Evolutionary conservation across 2,797 vertebrate genomes (phyloP), one percentile per base, ranked within the genome.

Genomic region (Phrynocephalus vlangalii): DNA sequence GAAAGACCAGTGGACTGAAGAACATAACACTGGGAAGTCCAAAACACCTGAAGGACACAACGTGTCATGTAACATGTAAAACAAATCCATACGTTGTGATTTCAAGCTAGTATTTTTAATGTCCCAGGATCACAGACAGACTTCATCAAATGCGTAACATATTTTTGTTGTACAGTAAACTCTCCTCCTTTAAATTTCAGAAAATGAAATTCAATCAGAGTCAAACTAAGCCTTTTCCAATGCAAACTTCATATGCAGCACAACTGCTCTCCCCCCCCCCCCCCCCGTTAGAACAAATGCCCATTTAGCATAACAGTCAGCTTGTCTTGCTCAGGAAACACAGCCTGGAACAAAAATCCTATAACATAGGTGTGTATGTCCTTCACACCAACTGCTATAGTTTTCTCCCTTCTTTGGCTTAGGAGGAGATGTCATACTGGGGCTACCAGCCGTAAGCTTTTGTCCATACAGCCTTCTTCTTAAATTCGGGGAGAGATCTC

Each of bases 401-500:
- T 67, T 30, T 38, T 91, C 90, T 93, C 86, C 15, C 76, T 52
- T 83, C 84, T 91, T 90, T 72, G 92, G 86, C 70, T 82, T 2
- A 79, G 72, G 48, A 0, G 70, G 86, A 87, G 83, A 83, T 24
- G 48, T 0, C 52, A 82, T 77, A 6, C 2, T 5, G 22, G 22
- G 38, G 68, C 96, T 97, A 99, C 99, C 99, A 99, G 70, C 98
- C 97, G 3, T 98, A 99, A 0, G 97, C 98, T 96, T 97, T 97
- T 91, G 98, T 98, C 99, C 98, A 99, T 28, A 98, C 94, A 0
- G 96, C 96, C 94, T 99, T 99, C 97, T 98, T 99, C 97, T 96
- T 98, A 95, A 99, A 99, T 92, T 98, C 98, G 1, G 97, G 79
- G 28, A 97, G 95, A 85, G 95, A 96, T 85, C 96, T 98, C 93